Base-by-base conservation (phyloP, 37 sponge, comb jelly and placozoan genomes). In the Eunapius fragilis region DNA sequence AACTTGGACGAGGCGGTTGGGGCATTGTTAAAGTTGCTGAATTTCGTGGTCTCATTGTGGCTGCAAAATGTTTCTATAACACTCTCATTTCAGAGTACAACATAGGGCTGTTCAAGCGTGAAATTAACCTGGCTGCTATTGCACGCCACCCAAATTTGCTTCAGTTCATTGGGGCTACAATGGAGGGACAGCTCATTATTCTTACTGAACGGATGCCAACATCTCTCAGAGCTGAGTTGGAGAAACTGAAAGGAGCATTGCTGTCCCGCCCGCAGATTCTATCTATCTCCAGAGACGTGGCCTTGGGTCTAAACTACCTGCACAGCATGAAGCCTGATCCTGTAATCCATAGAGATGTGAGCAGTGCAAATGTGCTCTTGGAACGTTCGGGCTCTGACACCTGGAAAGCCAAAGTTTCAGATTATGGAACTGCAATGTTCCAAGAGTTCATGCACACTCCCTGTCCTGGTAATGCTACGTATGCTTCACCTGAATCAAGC, bases 1-100 rank as follows among this genome's bases (percentile, higher is more conserved):
- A 74, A n/a, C 75, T 93, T 78, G 93, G 93, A 12, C 80, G 81
- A 38, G 93, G 93, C 68, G 93, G 80, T 17, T 93, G 87, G 84
- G 89, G 77, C 3, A 38, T 28, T n/a, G 91, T 94, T 27, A 69
- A 78, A 37, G 89, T 90, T 31, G 91, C 91, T 4, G 76, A 70
- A n/a, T 94, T 89, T 79, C 76, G 89, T 30, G 91, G 89, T 2
- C 35, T 76, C 50, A 31, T 37, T 0, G 92, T 91, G 58, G 95
- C 95, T 31, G 95, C 92, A 13, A 95, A 95, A 74, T 33, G 76
- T 7, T 50, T 95, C 26, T 80, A 91, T 73, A 69, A 80, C 17
- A 35, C 82, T 26, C 83, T 94, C 41, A 31, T 83, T 33, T 89
- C 87, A 32, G 41, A 75, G 12, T 67, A 87, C 71, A 81, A 91